phyloP scores from a whole-genome alignment of 2,113 vertebrate genomes.

The Coracopsis vasa region DNA sequence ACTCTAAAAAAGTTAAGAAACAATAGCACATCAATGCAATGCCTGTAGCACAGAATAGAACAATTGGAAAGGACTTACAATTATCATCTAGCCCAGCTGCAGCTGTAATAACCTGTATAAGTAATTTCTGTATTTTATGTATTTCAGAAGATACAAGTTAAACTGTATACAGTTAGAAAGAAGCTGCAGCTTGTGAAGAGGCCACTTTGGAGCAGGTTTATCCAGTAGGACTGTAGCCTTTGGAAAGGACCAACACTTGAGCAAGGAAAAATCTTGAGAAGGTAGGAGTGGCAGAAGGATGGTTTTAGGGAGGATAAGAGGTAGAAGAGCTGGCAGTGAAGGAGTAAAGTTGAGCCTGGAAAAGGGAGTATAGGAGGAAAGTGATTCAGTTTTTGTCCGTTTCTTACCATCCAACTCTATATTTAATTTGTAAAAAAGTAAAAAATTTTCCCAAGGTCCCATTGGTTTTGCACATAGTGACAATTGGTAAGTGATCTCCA shows the following conservation, averaged over 20 bases:
- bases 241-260: neutral
- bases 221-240: neutral
- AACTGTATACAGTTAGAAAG: neutral
- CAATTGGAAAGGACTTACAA: neutral
- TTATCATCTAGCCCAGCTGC: neutral
- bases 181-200: neutral
- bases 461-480: neutral
- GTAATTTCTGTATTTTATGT: accelerated
- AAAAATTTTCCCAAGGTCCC: neutral
- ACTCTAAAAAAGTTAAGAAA: neutral
- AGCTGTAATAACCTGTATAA: neutral
- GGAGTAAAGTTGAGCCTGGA: neutral
- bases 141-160: neutral
- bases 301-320: neutral
- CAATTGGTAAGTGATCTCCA: neutral
- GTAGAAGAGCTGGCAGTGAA: neutral
- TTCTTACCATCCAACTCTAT: neutral
- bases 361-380: neutral
- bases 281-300: neutral
- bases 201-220: neutral
- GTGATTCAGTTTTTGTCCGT: neutral
- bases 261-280: neutral
- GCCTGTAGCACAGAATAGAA: neutral
- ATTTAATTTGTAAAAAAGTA: neutral
- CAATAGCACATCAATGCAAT: neutral